Base-by-base conservation (phyloP, 2,113 vertebrate species). In the Gymnorhina tibicen region DNA sequence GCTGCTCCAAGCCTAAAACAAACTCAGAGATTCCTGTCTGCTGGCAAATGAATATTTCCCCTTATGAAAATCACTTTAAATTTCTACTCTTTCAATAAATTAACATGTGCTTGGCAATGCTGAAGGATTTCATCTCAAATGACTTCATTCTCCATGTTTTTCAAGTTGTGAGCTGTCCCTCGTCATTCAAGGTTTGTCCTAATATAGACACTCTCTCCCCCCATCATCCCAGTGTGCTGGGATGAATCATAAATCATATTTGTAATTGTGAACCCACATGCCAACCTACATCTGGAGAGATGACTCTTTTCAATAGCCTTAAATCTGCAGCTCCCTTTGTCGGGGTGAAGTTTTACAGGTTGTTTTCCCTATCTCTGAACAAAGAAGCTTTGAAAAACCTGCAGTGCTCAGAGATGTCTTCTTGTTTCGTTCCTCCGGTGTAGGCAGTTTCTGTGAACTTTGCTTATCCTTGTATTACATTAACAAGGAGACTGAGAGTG, bases 181-280 rank as follows among this genome's bases (percentile, higher is more conserved):
- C 5, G 1, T 44, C 95, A 83, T 64, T 85, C 89, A 79, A 55
- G 52, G 39, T 39, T 66, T 84, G 39, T 85, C 85, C 91, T 26
- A 75, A 94, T 94, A 91, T 93, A 96, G 91, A 81, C 32, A 46
- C 50, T 79, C 44, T 77, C 90, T 87, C 73, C 66, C 83, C 56
- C 10, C 90, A 67, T 53, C 79, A 63, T 75, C 52, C 63, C 90
- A 49, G 66, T 28, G 37, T 50, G 8, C 83, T 37, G 79, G 37
- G 28, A 95, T 97, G 96, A 97, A 93, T 97, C 95, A 96, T 66
- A 76, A 95, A 53, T 86, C 91, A 46, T 75, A 78, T 82, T 72
- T 91, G 82, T 1, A 11, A 92, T 55, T 74, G 69, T 84, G 91
- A 92, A 96, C 95, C 95, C 92, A 96, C 95, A 76, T 96, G 92